Conservation (phyloP, 37 sponge, comb jelly and placozoan genomes). For the Spongilla lacustris region DNA sequence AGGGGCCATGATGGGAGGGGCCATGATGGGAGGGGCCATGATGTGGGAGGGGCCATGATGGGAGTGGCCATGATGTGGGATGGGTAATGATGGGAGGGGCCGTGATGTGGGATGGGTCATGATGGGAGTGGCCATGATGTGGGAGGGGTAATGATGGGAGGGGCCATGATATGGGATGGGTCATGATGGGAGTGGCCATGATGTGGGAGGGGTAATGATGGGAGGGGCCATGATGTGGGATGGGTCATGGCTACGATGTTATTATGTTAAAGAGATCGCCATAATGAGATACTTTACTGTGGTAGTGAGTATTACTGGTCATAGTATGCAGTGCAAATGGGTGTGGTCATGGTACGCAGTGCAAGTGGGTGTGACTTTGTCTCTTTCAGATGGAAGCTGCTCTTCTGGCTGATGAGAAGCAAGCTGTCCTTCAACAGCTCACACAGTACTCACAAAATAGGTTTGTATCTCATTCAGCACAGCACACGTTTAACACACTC, state of each 20-base stretch:
- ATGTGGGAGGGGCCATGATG: neutral
- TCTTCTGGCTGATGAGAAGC: conserved; percentile 42
- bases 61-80: no score
- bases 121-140: neutral
- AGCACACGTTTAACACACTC: no score
- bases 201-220: no score
- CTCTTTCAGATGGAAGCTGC: conserved; percentile 61
- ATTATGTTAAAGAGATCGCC: no score
- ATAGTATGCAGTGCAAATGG: neutral
- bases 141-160: neutral
- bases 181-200: no score
- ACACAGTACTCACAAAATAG: conserved; percentile 45
- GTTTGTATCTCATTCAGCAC: no score
- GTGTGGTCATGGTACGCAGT: neutral
- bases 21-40: neutral
- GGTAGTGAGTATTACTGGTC: no score
- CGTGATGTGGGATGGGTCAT: neutral
- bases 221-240: neutral
- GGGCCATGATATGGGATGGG: neutral
- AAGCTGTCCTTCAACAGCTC: conserved; percentile 47
- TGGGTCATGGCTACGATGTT: neutral
- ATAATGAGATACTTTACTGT: no score
- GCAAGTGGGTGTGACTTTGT: neutral
- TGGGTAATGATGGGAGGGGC: no score
- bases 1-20: neutral